These are phyloP conservation scores for Pseudopipra pipra DNA, from an alignment of 2,113 vertebrate species.

Conservation along the genomic window DNA sequence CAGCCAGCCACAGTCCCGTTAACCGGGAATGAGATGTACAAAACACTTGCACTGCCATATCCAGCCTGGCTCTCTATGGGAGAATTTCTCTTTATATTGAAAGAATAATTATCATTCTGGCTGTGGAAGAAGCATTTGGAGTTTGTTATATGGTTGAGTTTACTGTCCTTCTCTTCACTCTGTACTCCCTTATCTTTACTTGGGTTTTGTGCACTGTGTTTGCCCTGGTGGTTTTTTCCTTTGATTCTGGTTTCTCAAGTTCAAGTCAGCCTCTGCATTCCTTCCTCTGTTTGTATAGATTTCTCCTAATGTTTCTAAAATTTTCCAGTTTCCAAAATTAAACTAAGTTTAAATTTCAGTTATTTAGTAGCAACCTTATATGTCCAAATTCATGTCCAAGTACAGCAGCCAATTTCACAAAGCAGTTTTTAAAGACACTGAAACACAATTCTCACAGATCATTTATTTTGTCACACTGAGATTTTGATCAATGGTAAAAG, in stretches of 20 bases:
- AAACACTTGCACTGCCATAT: not conserved
- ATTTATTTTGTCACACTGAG: not conserved
- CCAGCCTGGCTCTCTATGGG: not conserved
- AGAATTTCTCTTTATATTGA: not conserved
- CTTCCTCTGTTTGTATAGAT: not conserved
- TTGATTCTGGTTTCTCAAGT: not conserved
- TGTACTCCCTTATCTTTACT: not conserved
- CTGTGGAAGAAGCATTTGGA: not conserved
- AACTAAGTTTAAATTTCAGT: not conserved
- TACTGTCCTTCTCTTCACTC: not conserved
- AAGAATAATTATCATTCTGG: not conserved
- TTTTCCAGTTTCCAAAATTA: slow-evolving; percentile 28
- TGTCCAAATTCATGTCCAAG: not conserved
- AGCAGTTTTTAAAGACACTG: not conserved
- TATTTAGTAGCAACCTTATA: not conserved
- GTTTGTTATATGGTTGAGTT: not conserved
- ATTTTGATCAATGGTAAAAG: not conserved
- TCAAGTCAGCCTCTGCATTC: not conserved
- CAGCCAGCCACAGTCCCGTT: slow-evolving; percentile 15
- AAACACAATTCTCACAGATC: not conserved
- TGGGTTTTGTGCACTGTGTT: not conserved
- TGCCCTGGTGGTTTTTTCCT: not conserved
- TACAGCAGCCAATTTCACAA: not conserved
- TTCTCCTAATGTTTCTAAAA: not conserved
- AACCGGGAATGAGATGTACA: slow-evolving; percentile 26